Percentiles rank a stretch among this genome's conserved stretches.
Conservation (phyloP, 2,888 invertebrate species). For the Polyploca ridens region DNA sequence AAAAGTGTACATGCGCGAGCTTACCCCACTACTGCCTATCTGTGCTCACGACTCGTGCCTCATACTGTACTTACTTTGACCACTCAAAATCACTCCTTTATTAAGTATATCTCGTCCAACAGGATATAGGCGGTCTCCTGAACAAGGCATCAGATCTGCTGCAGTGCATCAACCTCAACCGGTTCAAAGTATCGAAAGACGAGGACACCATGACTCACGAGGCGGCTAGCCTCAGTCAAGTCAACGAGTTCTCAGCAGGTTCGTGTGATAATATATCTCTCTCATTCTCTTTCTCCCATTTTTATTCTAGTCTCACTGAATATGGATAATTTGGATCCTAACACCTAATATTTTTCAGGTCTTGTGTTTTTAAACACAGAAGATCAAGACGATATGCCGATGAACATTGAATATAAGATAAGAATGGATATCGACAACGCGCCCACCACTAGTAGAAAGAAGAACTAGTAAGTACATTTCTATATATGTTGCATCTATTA, state of each 20-base stretch:
- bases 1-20: no score
- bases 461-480: slow-evolving; percentile 72
- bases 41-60: no score
- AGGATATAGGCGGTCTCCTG: slow-evolving; percentile 77
- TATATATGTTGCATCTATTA: neutral
- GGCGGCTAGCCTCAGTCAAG: slow-evolving; percentile 83
- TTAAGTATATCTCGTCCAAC: slow-evolving; percentile 13
- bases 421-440: slow-evolving; percentile 89
- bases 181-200: slow-evolving; percentile 78
- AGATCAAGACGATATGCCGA: slow-evolving; percentile 34
- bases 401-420: slow-evolving; percentile 86
- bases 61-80: no score
- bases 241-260: slow-evolving; percentile 89
- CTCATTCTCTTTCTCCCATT: no score
- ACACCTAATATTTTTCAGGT: slow-evolving; percentile 60
- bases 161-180: slow-evolving; percentile 85
- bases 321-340: no score
- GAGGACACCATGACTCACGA: slow-evolving; percentile 82
- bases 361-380: slow-evolving; percentile 69
- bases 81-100: no score
- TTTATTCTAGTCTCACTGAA: no score
- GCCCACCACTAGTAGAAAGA: slow-evolving; percentile 85
- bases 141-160: slow-evolving; percentile 84
- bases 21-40: no score
- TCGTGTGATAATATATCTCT: no score